Conservation (phyloP, 2,888 invertebrate genomes). For the Latheticus oryzae region DNA sequence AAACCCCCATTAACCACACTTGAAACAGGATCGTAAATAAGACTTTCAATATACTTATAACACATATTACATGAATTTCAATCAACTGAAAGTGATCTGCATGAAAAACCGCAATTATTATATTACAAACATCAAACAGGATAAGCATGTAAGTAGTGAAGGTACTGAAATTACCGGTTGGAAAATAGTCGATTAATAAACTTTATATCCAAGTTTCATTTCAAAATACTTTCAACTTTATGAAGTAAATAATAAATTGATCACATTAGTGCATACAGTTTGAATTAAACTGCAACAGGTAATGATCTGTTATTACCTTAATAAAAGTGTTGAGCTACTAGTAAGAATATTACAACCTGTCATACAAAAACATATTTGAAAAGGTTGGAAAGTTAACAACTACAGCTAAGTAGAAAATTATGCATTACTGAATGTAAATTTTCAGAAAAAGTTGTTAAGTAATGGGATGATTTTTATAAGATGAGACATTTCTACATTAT, state of each 20-base stretch:
- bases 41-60: too few species aligned
- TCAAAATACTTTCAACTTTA: constrained; percentile 7
- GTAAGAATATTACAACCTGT: constrained; percentile 18
- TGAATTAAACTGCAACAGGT: constrained; percentile 17
- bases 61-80: too few species aligned
- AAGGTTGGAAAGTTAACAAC: too few species aligned
- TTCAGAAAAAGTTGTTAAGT: too few species aligned
- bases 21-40: too few species aligned
- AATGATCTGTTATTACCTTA: constrained; percentile 24
- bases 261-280: constrained; percentile 17
- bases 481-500: too few species aligned
- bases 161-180: constrained; percentile 2
- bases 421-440: too few species aligned
- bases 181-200: constrained; percentile 23
- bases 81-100: constrained; percentile 5
- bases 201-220: constrained; percentile 19
- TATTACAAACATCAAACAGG: constrained; percentile 5
- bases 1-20: too few species aligned
- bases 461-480: too few species aligned
- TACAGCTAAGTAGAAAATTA: too few species aligned
- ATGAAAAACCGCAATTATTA: constrained; percentile 3
- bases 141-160: constrained; percentile 7
- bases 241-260: constrained; percentile 20
- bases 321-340: constrained; percentile 19
- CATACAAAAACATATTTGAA: not conserved